Evolutionary conservation across 1,140 invertebrate species (phyloP).

Genomic region (Oncopeltus fasciatus): DNA sequence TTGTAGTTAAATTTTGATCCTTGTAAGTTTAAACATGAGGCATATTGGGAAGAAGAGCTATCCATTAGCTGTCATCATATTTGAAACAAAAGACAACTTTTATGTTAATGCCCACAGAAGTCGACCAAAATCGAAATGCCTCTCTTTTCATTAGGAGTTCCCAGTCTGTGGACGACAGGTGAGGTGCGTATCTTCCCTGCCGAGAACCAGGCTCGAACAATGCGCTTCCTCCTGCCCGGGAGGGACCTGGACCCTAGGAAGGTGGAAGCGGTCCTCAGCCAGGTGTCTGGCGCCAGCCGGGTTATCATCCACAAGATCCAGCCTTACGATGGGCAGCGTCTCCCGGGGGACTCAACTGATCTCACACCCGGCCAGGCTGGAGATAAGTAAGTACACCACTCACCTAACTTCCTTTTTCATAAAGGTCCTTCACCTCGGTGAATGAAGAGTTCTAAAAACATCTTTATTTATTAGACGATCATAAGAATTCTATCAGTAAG

Average conservation of each 20-base stretch:
- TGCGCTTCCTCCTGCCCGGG: conserved; percentile 63
- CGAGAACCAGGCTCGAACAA: conserved; percentile 47
- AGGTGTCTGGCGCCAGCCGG: conserved; percentile 53
- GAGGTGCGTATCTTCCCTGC: conserved; percentile 51
- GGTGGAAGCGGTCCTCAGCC: conserved; percentile 53
- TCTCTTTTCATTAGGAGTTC: conserved; percentile 37
- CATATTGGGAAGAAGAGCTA: too few species aligned
- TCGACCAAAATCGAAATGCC: background rate
- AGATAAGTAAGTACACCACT: conserved; percentile 26
- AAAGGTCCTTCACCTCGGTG: too few species aligned
- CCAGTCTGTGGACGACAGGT: conserved; percentile 48
- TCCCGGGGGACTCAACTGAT: conserved; percentile 31
- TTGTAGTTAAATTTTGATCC: too few species aligned
- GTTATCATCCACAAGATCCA: conserved; percentile 57
- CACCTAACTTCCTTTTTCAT: too few species aligned
- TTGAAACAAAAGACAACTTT: background rate
- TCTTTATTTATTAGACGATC: too few species aligned
- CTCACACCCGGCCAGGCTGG: conserved; percentile 29
- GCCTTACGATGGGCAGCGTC: conserved; percentile 39
- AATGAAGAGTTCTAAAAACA: too few species aligned
- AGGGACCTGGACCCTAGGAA: conserved; percentile 45
- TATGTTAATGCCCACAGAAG: background rate
- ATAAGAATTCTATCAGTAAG: too few species aligned
- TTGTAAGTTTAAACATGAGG: too few species aligned
- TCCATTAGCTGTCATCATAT: background rate